Evolutionary conservation across 2,888 invertebrate genomes (phyloP).

Genomic region (Drosophila infuscata): DNA sequence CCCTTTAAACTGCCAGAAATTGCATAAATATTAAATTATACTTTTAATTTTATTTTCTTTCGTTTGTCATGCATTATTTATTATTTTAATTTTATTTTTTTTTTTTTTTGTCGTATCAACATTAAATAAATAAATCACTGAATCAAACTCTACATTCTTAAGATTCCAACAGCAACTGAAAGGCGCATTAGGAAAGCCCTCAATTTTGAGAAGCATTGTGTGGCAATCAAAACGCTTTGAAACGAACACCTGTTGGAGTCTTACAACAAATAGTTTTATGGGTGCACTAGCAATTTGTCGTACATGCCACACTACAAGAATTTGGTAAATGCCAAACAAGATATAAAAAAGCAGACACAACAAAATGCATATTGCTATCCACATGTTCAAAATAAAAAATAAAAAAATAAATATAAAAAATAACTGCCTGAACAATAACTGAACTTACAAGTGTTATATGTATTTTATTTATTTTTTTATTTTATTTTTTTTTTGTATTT

Average conservation of each 20-base stretch:
- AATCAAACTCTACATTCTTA: not conserved
- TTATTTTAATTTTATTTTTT: too few relatives aligned
- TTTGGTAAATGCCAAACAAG: conserved; percentile 45
- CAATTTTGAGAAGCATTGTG: conserved; percentile 35
- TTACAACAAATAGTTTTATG: conserved; percentile 24
- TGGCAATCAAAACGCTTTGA: conserved; percentile 19
- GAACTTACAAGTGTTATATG: conserved; percentile 54
- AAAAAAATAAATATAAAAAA: conserved; percentile 11
- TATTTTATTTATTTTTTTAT: too few relatives aligned
- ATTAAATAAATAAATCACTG: not conserved
- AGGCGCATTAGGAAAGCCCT: conserved; percentile 22
- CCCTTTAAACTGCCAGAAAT: not conserved
- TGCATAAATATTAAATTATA: not conserved
- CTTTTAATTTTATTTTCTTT: not conserved
- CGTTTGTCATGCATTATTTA: not conserved
- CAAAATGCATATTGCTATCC: conserved; percentile 46
- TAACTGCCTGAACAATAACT: conserved; percentile 28
- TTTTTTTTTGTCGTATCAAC: too few relatives aligned
- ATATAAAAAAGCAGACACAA: conserved; percentile 23
- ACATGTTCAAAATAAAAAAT: not conserved
- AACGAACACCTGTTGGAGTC: conserved; percentile 46
- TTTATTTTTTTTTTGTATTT: not conserved
- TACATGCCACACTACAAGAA: conserved; percentile 44
- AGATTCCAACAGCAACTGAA: not conserved
- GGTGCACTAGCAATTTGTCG: conserved; percentile 50